Base-by-base conservation (phyloP, 30 jellyfish, hydroid and myxozoan species). In the Rhopilema esculentum region DNA sequence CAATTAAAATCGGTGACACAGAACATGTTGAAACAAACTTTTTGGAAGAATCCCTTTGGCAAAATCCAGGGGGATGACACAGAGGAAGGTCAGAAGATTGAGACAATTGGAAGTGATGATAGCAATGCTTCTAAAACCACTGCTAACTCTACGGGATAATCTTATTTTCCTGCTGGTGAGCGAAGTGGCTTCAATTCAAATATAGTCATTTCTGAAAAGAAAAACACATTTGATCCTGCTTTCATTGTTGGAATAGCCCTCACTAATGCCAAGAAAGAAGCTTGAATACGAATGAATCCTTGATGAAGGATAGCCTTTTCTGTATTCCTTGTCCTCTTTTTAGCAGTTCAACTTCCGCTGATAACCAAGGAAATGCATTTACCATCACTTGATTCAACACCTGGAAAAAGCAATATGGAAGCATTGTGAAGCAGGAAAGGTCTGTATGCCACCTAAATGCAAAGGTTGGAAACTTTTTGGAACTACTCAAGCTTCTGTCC, bases 341-440 rank as follows among this genome's bases (percentile, higher is more conserved):
- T 82, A 32, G 84, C 84, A 69, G 24, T 82, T 73, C 75, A 69
- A 30, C 84, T 18, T 82, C 84, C 75, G 63, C 25, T 65, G 91
- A 82, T 69, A 65, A 27, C 80, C 89, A 79, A n/a, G 89, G 82
- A 27, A 79, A 79, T 30, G 83, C 89, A 79, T 79, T 79, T 82
- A 72, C 86, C 79, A 25, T 69, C 66, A 49, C 79, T 68, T 88
- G 92, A 49, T 83, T 83, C 86, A 40, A 23, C 79, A 83, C 68
- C 79, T 83, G 92, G 92, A 83, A 83, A 70, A 83, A 69, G 80
- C 92, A 83, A 83, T 83, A 69, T 71, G 92, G 78, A 83, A 69
- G 86, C 92, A 72, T 83, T 72, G 78, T 69, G 51, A 83, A 83
- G 80, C 92, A 83, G 49, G 87, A 83, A 61, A 72, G 86, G 86